Conservation (phyloP, 2,113 vertebrate genomes). For the Triplophysa dalaica region DNA sequence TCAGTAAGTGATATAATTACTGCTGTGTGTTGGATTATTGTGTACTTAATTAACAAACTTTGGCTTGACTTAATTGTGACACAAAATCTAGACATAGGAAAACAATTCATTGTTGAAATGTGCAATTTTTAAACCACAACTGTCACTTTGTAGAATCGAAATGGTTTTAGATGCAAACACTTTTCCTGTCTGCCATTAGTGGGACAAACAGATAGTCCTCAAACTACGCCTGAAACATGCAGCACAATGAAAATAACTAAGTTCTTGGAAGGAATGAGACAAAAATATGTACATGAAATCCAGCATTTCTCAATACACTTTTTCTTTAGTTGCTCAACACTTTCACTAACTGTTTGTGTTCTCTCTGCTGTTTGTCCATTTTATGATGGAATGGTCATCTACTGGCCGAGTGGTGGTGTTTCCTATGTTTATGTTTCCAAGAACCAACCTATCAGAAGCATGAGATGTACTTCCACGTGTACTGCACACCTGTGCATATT, state of each 20-base stretch:
- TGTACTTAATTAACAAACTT: neutral
- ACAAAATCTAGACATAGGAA: neutral
- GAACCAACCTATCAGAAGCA: neutral
- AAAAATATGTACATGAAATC: neutral
- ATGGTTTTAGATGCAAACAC: too few relatives aligned
- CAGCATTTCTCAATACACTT: neutral
- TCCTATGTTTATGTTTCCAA: neutral
- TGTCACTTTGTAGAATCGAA: too few relatives aligned
- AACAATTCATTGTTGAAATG: too few relatives aligned
- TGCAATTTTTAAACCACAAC: too few relatives aligned
- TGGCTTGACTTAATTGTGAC: neutral
- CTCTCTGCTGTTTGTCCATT: conserved; percentile 43
- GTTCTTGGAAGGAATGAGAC: too few relatives aligned
- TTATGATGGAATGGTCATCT: conserved; percentile 17
- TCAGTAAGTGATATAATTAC: neutral
- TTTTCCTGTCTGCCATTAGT: neutral
- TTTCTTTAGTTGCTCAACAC: neutral
- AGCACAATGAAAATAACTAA: too few relatives aligned
- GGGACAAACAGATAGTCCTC: neutral
- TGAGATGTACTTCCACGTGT: neutral
- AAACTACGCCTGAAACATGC: neutral
- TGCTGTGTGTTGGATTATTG: neutral
- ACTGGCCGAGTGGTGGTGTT: neutral
- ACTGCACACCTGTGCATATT: conserved; percentile 6
- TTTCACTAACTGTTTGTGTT: conserved; percentile 37